Evolutionary conservation across 2,888 invertebrate species (phyloP).

Genomic region (Alviniconcha strummeri): DNA sequence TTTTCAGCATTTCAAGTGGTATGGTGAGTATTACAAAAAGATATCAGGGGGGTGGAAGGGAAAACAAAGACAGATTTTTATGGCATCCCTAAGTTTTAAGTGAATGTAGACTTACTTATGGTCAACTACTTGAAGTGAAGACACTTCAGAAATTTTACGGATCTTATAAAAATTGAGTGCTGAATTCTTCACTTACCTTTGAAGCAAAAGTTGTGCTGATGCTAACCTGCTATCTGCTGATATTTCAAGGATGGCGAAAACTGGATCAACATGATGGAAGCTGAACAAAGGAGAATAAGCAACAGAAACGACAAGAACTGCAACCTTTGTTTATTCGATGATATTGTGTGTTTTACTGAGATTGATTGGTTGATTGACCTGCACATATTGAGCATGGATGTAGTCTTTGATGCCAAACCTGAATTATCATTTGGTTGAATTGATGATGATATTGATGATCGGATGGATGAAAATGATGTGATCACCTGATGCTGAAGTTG

Average conservation of each 20-base stretch:
- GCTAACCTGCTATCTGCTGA: slow-evolving; percentile 4
- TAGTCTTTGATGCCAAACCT: not conserved
- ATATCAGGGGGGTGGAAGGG: too few species aligned
- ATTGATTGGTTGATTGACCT: slow-evolving; percentile 19
- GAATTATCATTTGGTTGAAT: slow-evolving; percentile 7
- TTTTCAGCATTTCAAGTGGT: too few species aligned
- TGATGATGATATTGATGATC: slow-evolving; percentile 23
- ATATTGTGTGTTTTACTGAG: slow-evolving; percentile 20
- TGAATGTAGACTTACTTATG: too few species aligned
- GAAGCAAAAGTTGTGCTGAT: not conserved
- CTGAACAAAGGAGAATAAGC: not conserved
- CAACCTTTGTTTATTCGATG: not conserved
- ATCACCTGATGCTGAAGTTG: too few species aligned
- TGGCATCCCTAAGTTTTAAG: too few species aligned
- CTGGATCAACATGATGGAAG: not conserved
- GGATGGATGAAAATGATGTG: not conserved
- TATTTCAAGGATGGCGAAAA: slow-evolving; percentile 4
- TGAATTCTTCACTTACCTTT: too few species aligned
- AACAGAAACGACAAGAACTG: not conserved
- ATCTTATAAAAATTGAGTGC: too few species aligned
- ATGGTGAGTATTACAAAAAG: too few species aligned
- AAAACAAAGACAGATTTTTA: too few species aligned
- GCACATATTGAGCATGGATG: slow-evolving; percentile 22
- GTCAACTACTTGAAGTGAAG: too few species aligned
- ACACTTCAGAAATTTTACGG: too few species aligned